Evolutionary conservation across 2,113 vertebrate species (phyloP).

Genomic region (Haliaeetus leucogaster): DNA sequence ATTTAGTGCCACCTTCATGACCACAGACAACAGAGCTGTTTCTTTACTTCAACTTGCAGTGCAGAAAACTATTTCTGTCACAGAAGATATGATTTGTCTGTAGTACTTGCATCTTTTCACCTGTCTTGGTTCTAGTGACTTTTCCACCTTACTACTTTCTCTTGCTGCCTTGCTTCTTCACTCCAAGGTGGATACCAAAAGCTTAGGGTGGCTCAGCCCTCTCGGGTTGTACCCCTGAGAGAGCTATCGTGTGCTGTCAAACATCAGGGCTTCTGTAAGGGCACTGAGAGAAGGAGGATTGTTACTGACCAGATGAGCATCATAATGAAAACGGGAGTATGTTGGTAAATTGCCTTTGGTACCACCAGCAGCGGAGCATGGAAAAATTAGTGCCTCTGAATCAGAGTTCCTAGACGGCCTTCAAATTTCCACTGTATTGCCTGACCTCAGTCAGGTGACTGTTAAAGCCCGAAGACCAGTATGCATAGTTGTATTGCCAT

Average conservation of each 20-base stretch:
- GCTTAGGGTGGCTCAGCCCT: background rate
- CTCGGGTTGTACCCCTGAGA: background rate
- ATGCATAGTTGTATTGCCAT: background rate
- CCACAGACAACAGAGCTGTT: background rate
- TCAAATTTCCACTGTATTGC: background rate
- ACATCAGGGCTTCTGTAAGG: background rate
- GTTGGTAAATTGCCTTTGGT: background rate
- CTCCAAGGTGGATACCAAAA: background rate
- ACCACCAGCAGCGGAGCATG: background rate
- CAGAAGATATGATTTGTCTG: background rate
- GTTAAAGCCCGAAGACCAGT: background rate
- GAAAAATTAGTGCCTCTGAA: background rate
- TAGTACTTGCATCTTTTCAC: background rate
- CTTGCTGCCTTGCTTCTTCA: background rate
- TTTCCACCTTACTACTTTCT: background rate
- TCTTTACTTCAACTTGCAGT: background rate
- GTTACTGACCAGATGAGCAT: background rate
- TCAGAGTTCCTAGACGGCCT: background rate
- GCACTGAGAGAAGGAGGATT: background rate
- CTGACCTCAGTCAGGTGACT: background rate
- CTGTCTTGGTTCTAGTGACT: background rate
- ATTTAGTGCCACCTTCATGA: background rate
- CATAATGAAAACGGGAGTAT: background rate
- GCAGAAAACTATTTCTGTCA: background rate
- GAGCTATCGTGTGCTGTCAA: background rate